Evolutionary conservation across 2,113 vertebrate genomes (phyloP), one percentile per base, ranked within the genome.

Genomic region (Paedocypris sp.): DNA sequence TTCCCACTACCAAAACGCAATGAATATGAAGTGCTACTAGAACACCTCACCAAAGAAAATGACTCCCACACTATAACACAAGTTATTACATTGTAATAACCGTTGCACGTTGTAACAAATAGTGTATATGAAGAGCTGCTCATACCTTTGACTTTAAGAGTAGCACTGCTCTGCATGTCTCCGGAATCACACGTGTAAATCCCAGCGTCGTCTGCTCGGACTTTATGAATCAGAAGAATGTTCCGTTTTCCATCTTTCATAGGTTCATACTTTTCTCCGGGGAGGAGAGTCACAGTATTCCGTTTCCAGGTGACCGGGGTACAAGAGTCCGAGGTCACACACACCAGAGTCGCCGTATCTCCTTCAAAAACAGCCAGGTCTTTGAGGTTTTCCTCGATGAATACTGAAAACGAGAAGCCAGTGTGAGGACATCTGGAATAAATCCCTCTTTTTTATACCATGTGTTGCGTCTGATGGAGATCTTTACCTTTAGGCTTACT

Each of bases 121-220:
- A n/a, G n/a, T n/a, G n/a, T n/a, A n/a, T n/a, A n/a, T n/a, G n/a
- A n/a, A n/a, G 5, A 13, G 6, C 8, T 4, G 16, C 11, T 15
- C 73, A 74, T 81, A 90, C 94, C 94, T 81, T 77, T 91, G 38
- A 98, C 86, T 0, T 68, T 83, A 6, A 98, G 82, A 2, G 74
- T 86, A 16, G 88, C 88, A 22, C 65, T 69, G 56, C 79, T 89
- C 0, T 69, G 89, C 71, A 85, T 78, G 57, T 90, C 87, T 3
- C 89, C 89, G 33, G 82, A 90, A 60, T 85, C 74, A 33, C 92
- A 97, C 29, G 71, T 79, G 53, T 96, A 97, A 52, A 87, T 70
- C 0, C 93, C 94, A 1, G 85, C 73, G 53, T 97, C 93, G 6
- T 83, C 68, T 1, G 81, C 73, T 62, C 88, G 86, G 33, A 88